Conservation (phyloP, 2,113 vertebrate genomes). For the Oreochromis aureus region DNA sequence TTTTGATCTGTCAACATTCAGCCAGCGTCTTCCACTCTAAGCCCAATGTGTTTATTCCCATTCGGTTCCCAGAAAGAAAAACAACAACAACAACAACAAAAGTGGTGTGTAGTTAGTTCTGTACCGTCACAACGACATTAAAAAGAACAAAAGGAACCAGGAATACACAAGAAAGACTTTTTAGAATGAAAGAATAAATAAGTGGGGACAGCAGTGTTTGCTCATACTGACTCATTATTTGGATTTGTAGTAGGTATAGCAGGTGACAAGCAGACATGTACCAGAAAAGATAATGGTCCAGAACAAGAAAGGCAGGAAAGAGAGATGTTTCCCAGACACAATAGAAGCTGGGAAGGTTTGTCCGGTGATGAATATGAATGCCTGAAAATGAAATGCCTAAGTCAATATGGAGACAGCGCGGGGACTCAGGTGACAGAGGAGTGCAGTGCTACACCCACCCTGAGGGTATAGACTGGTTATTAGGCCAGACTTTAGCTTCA, state of each 20-base stretch:
- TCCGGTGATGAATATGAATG: constrained; percentile 51
- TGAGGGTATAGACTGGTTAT: constrained; percentile 59
- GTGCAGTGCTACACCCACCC: constrained; percentile 30
- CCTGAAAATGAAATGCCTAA: constrained; percentile 59
- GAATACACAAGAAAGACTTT: not conserved
- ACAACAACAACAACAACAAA: not conserved
- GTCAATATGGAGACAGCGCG: constrained; percentile 51
- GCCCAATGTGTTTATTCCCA: not conserved
- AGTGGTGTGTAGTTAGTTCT: not conserved
- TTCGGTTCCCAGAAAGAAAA: not conserved
- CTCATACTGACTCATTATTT: not conserved
- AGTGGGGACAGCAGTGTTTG: not conserved
- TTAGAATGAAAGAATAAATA: not conserved
- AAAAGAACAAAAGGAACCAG: not conserved
- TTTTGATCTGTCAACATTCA: constrained; percentile 45
- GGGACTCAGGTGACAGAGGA: constrained; percentile 55
- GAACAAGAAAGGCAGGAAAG: not conserved
- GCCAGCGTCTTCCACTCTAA: not conserved
- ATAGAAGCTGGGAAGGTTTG: not conserved
- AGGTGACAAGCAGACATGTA: not conserved
- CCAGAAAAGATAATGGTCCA: not conserved
- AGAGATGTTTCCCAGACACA: not conserved
- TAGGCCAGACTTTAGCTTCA: constrained; percentile 52
- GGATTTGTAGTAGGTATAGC: not conserved
- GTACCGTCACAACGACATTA: not conserved